Conservation (phyloP, 2,113 vertebrate genomes). For the Psittacula cyanocephala region DNA sequence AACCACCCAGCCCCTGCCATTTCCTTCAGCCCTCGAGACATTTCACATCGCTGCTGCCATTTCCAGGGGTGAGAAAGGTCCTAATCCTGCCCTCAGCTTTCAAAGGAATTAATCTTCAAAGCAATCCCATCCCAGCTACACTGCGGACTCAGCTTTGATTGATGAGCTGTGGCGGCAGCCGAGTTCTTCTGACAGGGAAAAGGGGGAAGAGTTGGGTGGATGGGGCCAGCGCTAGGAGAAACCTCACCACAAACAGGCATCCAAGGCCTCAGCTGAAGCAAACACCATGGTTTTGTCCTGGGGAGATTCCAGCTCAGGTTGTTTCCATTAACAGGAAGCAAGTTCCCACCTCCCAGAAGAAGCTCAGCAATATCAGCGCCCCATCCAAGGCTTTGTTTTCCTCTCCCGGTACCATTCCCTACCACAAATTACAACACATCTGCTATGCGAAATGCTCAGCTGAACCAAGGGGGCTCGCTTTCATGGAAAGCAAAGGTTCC, state of each 20-base stretch:
- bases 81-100: conserved; percentile 17
- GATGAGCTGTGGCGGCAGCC: neutral
- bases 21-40: neutral
- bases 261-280: neutral
- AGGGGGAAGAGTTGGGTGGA: neutral
- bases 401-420: accelerated
- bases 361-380: neutral
- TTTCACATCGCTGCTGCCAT: neutral
- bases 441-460: accelerated
- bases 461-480: neutral
- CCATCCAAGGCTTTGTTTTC: neutral
- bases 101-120: conserved; percentile 41
- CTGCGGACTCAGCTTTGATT: conserved; percentile 1
- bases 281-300: neutral
- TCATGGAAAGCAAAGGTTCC: neutral
- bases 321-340: neutral
- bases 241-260: neutral
- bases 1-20: neutral
- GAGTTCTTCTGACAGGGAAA: neutral
- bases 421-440: neutral
- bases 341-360: neutral
- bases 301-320: neutral
- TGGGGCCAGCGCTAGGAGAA: neutral
- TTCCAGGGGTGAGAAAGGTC: conserved; percentile 18
- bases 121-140: neutral